Percentiles rank a stretch among this genome's conserved stretches.
These are phyloP conservation scores for Cepaea hortensis DNA, from an alignment of 2,888 invertebrate species.

Conservation along the genomic window DNA sequence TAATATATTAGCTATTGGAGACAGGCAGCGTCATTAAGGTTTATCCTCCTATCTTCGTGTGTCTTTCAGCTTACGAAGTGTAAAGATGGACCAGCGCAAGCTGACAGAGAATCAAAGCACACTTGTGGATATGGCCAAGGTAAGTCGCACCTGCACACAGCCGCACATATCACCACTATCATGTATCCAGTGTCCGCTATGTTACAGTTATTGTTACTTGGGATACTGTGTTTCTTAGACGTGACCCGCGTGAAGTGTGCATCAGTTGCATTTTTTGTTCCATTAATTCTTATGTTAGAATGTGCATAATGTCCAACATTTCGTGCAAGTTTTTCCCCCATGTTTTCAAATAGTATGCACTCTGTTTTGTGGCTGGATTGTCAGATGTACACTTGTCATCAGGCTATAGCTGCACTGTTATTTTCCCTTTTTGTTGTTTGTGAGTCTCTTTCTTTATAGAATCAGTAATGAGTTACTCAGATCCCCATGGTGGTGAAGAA, in stretches of 20 bases:
- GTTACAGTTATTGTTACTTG: not conserved
- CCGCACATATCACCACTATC: too few relatives aligned
- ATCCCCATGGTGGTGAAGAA: too few relatives aligned
- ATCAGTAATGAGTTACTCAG: not conserved
- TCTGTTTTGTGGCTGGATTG: constrained; percentile 8
- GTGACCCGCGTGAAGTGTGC: constrained; percentile 11
- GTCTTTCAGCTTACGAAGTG: constrained; percentile 90
- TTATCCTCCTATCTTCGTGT: not conserved
- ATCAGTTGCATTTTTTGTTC: not conserved
- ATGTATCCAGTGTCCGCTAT: not conserved
- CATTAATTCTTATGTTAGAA: not conserved
- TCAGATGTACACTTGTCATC: not conserved
- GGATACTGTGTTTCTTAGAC: not conserved
- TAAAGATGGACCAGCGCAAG: constrained; percentile 99
- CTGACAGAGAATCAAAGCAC: constrained; percentile 99
- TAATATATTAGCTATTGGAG: too few relatives aligned
- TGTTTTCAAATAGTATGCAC: not conserved
- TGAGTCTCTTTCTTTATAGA: not conserved
- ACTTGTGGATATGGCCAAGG: constrained; percentile 99
- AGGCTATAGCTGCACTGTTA: not conserved
- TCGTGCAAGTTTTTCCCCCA: not conserved
- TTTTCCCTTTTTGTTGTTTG: not conserved
- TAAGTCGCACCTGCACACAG: constrained; percentile 76
- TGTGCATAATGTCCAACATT: not conserved
- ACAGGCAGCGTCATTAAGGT: too few relatives aligned